Evolutionary conservation across 2,888 invertebrate species (phyloP), one percentile per base, ranked within the genome.

Genomic region (Eucera pruinosa): DNA sequence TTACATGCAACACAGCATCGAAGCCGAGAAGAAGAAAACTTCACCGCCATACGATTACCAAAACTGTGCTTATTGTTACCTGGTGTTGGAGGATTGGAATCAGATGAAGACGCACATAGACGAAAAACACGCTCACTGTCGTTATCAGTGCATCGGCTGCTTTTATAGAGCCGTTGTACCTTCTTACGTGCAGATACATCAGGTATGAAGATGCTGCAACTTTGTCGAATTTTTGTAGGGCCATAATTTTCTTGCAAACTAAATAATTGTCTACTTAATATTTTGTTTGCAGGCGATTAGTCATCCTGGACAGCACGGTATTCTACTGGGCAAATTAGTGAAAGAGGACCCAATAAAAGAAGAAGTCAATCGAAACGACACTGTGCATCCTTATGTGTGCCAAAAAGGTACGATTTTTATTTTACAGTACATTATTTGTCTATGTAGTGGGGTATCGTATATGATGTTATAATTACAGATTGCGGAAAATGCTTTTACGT

Each of bases 81-180:
- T 92, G 62, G 91, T 93, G 30, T 90, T 93, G 86, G 89, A 47
- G 84, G 93, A 86, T 88, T 92, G 72, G 91, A 92, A 69, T 86
- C 93, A 87, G 43, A 89, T 95, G 82, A 93, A 94, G 48, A 91
- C 92, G 62, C 96, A 96, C 88, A 93, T 96, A 15, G 93, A 94
- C 58, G 93, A 94, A 30, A 93, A 93, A 41, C 96, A 96, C 86
- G 94, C 93, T 0, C 92, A 93, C 65, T 95, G 96, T 85, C 92
- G 93, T 33, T 96, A 92, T 85, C 94, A 94, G 36, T 96, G 96
- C 86, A 93, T 92, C 3, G 93, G 94, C 81, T 96, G 96, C 87
- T 95, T 96, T 86, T 96, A 96, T 89, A 93, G 96, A 58, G 95
- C 95, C 0, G 92, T 94, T 0, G 92, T 94, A 0, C 93, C 93